phyloP scores from a whole-genome alignment of 1,140 invertebrate genomes.

The Drosophila ficusphila region DNA sequence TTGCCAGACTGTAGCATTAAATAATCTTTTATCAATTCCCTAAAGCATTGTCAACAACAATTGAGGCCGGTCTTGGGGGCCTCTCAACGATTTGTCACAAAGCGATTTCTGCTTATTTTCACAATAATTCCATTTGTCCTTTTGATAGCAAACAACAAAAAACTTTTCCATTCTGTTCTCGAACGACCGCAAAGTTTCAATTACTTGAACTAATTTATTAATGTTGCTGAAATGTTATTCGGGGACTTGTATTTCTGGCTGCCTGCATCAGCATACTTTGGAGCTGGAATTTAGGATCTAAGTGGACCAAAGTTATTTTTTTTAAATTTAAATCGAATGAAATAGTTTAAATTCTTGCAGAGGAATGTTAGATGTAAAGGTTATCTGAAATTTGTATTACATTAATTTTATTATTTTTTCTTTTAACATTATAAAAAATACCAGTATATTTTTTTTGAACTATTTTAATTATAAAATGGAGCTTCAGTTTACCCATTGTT shows the following conservation, averaged over 20 bases:
- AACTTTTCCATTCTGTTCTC: constrained; percentile 33
- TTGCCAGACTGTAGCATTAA: constrained; percentile 12
- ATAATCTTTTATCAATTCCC: constrained; percentile 51
- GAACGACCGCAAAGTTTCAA: constrained; percentile 52
- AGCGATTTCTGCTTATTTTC: constrained; percentile 43
- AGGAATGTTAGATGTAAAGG: too few relatives aligned
- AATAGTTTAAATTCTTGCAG: constrained; percentile 21
- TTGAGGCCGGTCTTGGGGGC: constrained; percentile 12
- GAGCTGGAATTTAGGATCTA: background rate
- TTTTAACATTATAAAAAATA: too few relatives aligned
- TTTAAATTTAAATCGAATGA: constrained; percentile 12
- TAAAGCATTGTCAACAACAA: constrained; percentile 6
- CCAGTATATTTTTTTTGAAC: background rate
- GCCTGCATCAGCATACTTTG: constrained; percentile 13
- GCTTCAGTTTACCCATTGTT: background rate
- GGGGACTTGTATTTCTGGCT: constrained; percentile 18
- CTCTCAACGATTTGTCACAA: constrained; percentile 28
- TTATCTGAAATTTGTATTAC: background rate
- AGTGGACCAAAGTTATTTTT: constrained; percentile 3
- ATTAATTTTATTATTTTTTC: too few relatives aligned
- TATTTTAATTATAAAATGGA: background rate
- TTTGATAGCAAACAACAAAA: constrained; percentile 25
- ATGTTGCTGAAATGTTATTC: constrained; percentile 46
- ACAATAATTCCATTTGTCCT: constrained; percentile 46
- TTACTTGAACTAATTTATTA: constrained; percentile 65